A percentile compares a stretch with the other conserved stretches of the same genome.
These are phyloP conservation scores for Idaea dimidiata DNA, from an alignment of 2,888 invertebrate species.

Conservation along the genomic window DNA sequence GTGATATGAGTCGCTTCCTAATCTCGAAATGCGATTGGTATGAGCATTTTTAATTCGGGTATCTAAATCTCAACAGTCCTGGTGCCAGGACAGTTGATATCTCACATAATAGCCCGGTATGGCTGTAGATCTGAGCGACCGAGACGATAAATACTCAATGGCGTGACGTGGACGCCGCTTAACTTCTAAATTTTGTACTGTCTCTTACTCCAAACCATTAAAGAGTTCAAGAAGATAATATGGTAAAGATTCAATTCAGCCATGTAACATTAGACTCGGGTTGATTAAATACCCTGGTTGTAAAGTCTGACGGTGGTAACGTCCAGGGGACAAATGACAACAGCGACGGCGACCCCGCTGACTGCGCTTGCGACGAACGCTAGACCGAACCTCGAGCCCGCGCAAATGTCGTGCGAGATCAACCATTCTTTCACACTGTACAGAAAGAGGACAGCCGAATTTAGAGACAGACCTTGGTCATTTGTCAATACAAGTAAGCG, in stretches of 20 bases:
- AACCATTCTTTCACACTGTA: slow-evolving; percentile 65
- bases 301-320: slow-evolving; percentile 92
- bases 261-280: slow-evolving; percentile 5
- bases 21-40: too few relatives aligned
- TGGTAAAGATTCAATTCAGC: background rate
- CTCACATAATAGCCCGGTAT: too few relatives aligned
- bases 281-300: slow-evolving; percentile 86
- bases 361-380: slow-evolving; percentile 84
- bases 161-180: background rate
- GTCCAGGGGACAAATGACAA: slow-evolving; percentile 93
- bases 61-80: too few relatives aligned
- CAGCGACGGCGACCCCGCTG: slow-evolving; percentile 87
- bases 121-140: too few relatives aligned
- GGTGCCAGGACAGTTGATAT: too few relatives aligned
- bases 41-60: too few relatives aligned
- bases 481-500: too few relatives aligned
- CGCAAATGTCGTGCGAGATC: slow-evolving; percentile 49
- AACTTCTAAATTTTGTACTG: background rate
- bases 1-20: too few relatives aligned
- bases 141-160: too few relatives aligned
- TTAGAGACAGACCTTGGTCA: too few relatives aligned
- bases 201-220: background rate
- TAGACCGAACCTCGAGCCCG: slow-evolving; percentile 56
- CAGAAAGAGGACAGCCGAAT: too few relatives aligned
- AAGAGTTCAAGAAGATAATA: background rate